Percentiles rank a stretch among this genome's conserved stretches.
Conservation (phyloP, 2,888 invertebrate species). For the Amblyjoppa proteus region DNA sequence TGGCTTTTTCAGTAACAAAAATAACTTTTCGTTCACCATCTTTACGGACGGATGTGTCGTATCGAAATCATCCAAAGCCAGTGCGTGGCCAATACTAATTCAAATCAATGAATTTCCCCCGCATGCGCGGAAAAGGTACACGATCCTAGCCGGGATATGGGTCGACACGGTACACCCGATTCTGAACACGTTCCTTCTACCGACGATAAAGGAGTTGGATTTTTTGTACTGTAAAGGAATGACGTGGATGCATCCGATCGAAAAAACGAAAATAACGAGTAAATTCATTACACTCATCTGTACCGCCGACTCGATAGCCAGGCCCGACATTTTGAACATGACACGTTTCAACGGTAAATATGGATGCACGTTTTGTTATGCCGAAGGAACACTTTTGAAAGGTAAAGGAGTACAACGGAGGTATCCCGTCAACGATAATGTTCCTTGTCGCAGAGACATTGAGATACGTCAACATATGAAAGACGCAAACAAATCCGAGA, state of each 20-base stretch:
- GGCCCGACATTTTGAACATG: constrained; percentile 54
- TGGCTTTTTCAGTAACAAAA: constrained; percentile 39
- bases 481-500: background rate
- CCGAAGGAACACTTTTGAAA: background rate
- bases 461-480: constrained; percentile 38
- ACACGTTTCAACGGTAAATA: constrained; percentile 43
- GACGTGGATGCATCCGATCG: constrained; percentile 37
- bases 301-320: constrained; percentile 46
- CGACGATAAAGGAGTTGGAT: constrained; percentile 5
- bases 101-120: constrained; percentile 62
- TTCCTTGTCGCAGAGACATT: constrained; percentile 7
- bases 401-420: background rate
- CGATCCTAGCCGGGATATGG: constrained; percentile 63
- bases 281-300: constrained; percentile 50
- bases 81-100: constrained; percentile 59
- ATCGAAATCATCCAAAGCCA: constrained; percentile 48
- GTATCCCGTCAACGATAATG: constrained; percentile 11
- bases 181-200: constrained; percentile 30
- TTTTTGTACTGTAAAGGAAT: constrained; percentile 50
- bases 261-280: constrained; percentile 16
- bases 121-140: constrained; percentile 55
- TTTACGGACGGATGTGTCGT: constrained; percentile 42
- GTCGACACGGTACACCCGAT: constrained; percentile 42
- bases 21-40: constrained; percentile 57
- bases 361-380: constrained; percentile 48